Base-by-base conservation (phyloP, 2,797 vertebrate species). In the Clamator glandarius region DNA sequence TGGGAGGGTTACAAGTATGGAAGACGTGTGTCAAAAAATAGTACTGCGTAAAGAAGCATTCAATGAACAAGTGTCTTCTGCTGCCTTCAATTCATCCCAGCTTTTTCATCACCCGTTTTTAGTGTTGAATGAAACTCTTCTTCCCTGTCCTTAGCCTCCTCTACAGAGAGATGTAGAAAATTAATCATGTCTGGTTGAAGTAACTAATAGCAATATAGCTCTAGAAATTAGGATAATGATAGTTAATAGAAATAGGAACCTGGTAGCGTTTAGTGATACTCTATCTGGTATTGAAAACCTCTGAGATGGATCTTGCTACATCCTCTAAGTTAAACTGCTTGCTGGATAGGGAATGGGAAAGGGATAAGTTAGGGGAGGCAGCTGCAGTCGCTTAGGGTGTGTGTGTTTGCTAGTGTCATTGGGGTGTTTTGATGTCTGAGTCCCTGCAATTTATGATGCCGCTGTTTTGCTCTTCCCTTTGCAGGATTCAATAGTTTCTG, bases 361-460 rank as follows among this genome's bases (percentile, higher is more conserved):
- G 44, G 58, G 23, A 12, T 51, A 1, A 1, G 1, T 13, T 7
- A 8, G 11, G 18, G 44, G 42, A 29, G 26, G 51, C 36, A 57
- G 73, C 66, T 29, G 46, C 29, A 15, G 39, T 8, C 23, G 31
- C 4, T 1, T 0, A 0, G 2, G 25, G 8, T 18, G 2, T 21
- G 8, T 25, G 21, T 14, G 21, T 61, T 64, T 55, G 62, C 33
- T 26, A 3, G 29, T 0, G 1, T 33, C 5, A 1, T 1, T 25
- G 61, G 41, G 21, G n/a, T 31, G 2, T 54, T 80, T 35, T 59
- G 31, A 39, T 48, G 6, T 36, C 39, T 11, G n/a, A 26, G 13
- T 36, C 52, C 52, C 31, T 25, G 25, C 19, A 12, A 36, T 54
- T 70, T 64, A 54, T 11, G 29, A 9, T 23, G n/a, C 15, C 0